Base-by-base conservation (phyloP, 2,113 vertebrate species). In the Apteryx mantelli region DNA sequence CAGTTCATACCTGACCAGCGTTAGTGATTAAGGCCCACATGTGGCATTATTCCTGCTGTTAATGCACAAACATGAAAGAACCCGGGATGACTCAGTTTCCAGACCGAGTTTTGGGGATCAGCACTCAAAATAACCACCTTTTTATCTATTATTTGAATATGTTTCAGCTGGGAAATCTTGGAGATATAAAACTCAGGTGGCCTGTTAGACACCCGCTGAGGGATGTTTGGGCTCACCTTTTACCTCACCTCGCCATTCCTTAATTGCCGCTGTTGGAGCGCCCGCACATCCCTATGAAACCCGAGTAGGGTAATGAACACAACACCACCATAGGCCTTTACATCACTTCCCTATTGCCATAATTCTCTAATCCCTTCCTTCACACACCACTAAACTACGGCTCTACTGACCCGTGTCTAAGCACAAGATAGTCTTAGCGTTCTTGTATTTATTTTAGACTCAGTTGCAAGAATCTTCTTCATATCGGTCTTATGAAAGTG, bases 221-320 rank as follows among this genome's bases (percentile, higher is more conserved):
- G 69, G n/a, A 52, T 71, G 16, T 8, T 79, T 10, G 38, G 61
- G 28, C 22, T 83, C n/a, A 11, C 30, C 15, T 84, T 69, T 32
- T 21, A 5, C 17, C 50, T 36, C 55, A 15, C 32, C 40, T 44
- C 16, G n/a, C 16, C 26, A 46, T 1, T 48, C 34, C 24, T 63
- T 24, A 15, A 24, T 11, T 2, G 1, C 4, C 40, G 5, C 34
- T 55, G 34, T 9, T 11, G 19, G 26, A 53, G 32, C 50, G 21
- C 65, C n/a, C 7, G 0, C 34, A 10, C 21, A 2, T 5, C n/a
- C 18, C 0, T 0, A 28, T 7, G 20, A 38, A 34, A 52, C 2
- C 3, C 0, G 16, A 13, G 44, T 0, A 32, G 25, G 34, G 36
- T 10, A 16, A 71, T 2, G 5, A 52, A 11, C 28, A 53, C 50